These are phyloP conservation scores for Drosophila kurseongensis DNA, from an alignment of 1,140 invertebrate species.

Conservation along the genomic window DNA sequence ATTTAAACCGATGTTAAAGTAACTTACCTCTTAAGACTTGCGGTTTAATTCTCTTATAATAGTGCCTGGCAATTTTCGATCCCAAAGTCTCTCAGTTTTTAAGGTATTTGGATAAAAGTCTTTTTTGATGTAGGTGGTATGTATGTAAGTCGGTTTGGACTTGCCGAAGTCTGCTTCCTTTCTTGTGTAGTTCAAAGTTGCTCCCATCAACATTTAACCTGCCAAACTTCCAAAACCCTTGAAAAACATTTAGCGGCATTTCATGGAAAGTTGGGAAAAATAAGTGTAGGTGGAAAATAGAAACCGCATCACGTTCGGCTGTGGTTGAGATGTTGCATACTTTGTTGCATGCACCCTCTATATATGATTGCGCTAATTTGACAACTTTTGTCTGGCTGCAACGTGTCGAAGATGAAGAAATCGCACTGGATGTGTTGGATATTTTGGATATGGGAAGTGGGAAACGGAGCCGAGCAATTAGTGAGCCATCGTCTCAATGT, in stretches of 20 bases:
- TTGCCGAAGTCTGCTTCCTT: too few relatives aligned
- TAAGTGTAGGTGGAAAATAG: slow-evolving; percentile 42
- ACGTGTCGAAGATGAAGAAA: slow-evolving; percentile 42
- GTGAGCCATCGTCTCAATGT: slow-evolving; percentile 39
- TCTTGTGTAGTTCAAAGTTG: neutral
- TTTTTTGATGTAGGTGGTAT: too few relatives aligned
- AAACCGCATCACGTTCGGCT: slow-evolving; percentile 72
- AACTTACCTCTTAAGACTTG: too few relatives aligned
- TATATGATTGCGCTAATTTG: slow-evolving; percentile 70
- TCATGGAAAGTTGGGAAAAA: slow-evolving; percentile 36
- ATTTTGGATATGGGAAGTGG: neutral
- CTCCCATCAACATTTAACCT: neutral
- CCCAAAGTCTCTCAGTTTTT: too few relatives aligned
- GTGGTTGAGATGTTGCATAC: slow-evolving; percentile 67
- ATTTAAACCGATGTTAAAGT: too few relatives aligned
- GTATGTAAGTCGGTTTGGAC: too few relatives aligned
- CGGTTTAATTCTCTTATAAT: too few relatives aligned
- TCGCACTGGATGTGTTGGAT: slow-evolving; percentile 9
- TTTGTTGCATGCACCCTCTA: slow-evolving; percentile 53
- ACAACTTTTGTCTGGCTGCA: slow-evolving; percentile 45
- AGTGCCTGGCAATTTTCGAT: too few relatives aligned
- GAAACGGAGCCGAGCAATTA: slow-evolving; percentile 31
- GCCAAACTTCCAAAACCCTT: slow-evolving; percentile 1
- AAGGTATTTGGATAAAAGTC: too few relatives aligned
- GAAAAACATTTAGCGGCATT: slow-evolving; percentile 2